Evolutionary conservation across 2,797 vertebrate species (phyloP), one percentile per base, ranked within the genome.

Genomic region (Acanthopagrus latus): DNA sequence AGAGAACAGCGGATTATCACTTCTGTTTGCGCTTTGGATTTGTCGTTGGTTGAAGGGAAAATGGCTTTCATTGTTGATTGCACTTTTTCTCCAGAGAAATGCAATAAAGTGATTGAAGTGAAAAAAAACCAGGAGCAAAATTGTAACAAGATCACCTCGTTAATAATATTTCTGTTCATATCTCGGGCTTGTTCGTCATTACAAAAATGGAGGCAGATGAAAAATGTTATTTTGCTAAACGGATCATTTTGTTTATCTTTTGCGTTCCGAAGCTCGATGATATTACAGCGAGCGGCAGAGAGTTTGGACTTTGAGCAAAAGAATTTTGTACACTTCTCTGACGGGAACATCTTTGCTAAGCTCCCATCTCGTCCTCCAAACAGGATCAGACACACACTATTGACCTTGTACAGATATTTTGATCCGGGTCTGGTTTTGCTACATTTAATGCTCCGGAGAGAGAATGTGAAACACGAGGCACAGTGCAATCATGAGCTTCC

Each of bases 21-120:
- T 88, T 90, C 85, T 83, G 84, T 92, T 90, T 79, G 83, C 51
- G 68, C 83, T 86, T 96, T 93, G 89, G 95, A 94, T 95, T 96
- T 95, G 86, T 95, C 85, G 91, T 92, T 93, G 93, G 94, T 94
- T 94, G 91, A 94, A 92, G 94, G 84, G 79, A 77, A 95, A 96
- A 96, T 95, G 93, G 95, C 94, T 95, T 93, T 96, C 94, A 94
- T 95, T 96, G 95, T 96, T 95, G 95, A 95, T 95, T 96, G 96
- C 95, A 96, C 95, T 90, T 96, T 95, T 96, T 90, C 95, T 96
- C 96, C 93, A 94, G 93, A 94, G 94, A 96, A 95, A 96, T 95
- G 96, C 96, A 97, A 97, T 97, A 98, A 97, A 96, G 69, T 54
- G 76, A 91, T 60, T 80, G 68, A 82, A 82, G 21, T 54, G 56